Base-by-base conservation (phyloP, 1,140 invertebrate genomes). In the Yoshiicerus persimilis region DNA sequence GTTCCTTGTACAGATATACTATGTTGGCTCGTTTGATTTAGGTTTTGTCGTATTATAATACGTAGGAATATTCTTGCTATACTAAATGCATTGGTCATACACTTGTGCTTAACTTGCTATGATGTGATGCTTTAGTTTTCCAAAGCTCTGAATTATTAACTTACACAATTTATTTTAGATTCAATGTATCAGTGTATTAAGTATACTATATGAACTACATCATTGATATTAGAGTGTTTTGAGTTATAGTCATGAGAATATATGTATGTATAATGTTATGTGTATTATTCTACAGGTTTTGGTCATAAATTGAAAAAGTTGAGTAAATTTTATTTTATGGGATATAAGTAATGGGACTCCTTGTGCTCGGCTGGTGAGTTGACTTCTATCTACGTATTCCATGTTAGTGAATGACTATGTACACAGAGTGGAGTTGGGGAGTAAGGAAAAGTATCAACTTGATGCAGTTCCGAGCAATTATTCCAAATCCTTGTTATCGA, bases 291-390 rank as follows among this genome's bases (percentile, higher is more conserved):
- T 86, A 88, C 88, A 88, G 88, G 88, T 88, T 86, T 75, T n/a
- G 41, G 83, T 84, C 47, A 62, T 86, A 77, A 86, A 88, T 88
- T 86, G 84, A 86, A 88, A 88, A 88, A 84, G 88, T 86, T 70
- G 62, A 77, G 84, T 88, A 88, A 88, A 88, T 88, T 88, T 88
- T 88, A 88, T 88, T 83, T 62, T 86, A 88, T 88, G 84, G 62
- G 84, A 88, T 86, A 86, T 47, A 88, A 84, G 85, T 88, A 84
- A 84, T 88, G 85, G 64, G 66, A 85, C 85, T 66, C 27, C 27
- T 70, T 56, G 47, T 56, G 47, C 20, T n/a, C 16, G 47, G 16
- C 16, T 47, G 20, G 16, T 20, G 4, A 20, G 4, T 20, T 47
- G 41, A 20, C 41, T 47, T 47, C 47, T 56, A 56, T 56, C 47